Evolutionary conservation across 1,140 invertebrate species (phyloP), one percentile per base, ranked within the genome.

Genomic region (Pachypsylla venusta): DNA sequence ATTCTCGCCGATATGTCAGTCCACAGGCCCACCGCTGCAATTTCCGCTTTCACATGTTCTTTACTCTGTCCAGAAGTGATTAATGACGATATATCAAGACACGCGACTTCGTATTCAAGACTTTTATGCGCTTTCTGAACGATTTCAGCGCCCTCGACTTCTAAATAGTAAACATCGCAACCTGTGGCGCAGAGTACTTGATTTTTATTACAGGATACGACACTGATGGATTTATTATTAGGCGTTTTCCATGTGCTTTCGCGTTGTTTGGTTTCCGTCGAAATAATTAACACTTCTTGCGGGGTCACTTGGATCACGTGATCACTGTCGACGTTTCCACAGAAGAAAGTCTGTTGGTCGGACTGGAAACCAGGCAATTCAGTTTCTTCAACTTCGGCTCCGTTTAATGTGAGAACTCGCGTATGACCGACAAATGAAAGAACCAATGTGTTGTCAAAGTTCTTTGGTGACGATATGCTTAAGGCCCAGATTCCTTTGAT

Each of bases 401-500:
- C 67, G 60, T 61, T 64, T 10, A 65, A 60, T 16, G 61, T 55
- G 3, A 69, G 53, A 0, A 68, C 63, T 48, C 66, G 80, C 2
- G 92, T 95, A 68, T 95, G 90, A 10, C 91, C 92, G 56, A 98
- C 93, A 73, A 97, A 97, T 1, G 93, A 84, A 19, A 97, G 71
- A 0, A 97, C 91, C 2, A 98, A 73, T 1, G 89, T 92, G 67
- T 97, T 93, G 67, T 97, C 92, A 64, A 77, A 77, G 58, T 76
- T 74, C 1, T 73, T 74, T 28, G 74, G 73, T 35, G 73, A 73
- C 40, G 73, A 73, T n/a, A 93, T 77, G 62, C 85, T 86, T 5
- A 97, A 74, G 1, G 93, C 87, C 92, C 93, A 97, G 80, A 97
- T 93, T 59, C 93, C 94, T 75, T 97, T 98, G 54, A 99, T 96